Percentiles rank a stretch among this genome's conserved stretches.
These are phyloP conservation scores for Oxycera nigricornis DNA, from an alignment of 2,888 invertebrate genomes.

Conservation along the genomic window DNA sequence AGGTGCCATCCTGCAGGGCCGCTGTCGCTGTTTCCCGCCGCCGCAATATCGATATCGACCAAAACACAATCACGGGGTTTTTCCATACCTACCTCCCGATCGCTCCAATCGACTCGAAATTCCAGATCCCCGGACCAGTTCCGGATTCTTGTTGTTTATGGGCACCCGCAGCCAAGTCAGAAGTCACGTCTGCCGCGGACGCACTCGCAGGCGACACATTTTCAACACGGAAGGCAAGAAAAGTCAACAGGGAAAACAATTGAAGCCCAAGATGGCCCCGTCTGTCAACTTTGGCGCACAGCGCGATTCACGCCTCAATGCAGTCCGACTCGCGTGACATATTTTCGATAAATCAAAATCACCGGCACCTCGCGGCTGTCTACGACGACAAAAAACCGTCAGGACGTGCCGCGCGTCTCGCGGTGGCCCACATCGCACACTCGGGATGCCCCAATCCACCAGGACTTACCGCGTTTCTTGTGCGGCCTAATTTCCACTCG, in stretches of 20 bases:
- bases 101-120: not conserved
- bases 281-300: conserved; percentile 25
- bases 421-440: not conserved
- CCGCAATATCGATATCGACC: not conserved
- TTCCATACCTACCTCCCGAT: not conserved
- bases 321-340: conserved; percentile 1
- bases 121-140: no score
- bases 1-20: not conserved
- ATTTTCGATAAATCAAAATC: not conserved
- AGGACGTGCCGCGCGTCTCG: not conserved
- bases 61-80: not conserved
- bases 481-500: not conserved
- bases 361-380: not conserved
- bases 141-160: no score
- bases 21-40: not conserved
- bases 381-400: not conserved
- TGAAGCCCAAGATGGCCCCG: conserved; percentile 9
- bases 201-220: conserved; percentile 11
- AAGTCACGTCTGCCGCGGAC: not conserved
- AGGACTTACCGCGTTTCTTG: not conserved
- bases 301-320: not conserved
- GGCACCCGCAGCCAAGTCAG: not conserved
- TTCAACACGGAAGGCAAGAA: conserved; percentile 15
- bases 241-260: conserved; percentile 11
- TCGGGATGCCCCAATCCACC: no score